Conservation (phyloP, 2,888 invertebrate species). For the Ennomos fuscantarius region DNA sequence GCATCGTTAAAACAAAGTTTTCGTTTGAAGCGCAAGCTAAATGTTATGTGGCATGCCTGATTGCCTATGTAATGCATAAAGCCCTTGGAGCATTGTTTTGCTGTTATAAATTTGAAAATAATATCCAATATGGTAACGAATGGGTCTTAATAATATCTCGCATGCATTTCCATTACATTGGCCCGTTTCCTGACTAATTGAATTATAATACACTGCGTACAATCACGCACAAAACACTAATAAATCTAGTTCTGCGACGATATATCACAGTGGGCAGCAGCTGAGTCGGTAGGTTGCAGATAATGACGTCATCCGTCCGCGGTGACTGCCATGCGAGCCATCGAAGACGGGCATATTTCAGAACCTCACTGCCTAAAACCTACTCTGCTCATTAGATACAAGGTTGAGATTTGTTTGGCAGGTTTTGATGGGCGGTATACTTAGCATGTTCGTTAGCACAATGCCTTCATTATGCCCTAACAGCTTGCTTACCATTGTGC, state of each 20-base stretch:
- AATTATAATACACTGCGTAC: conserved; percentile 48
- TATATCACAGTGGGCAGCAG: conserved; percentile 65
- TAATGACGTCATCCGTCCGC: conserved; percentile 70
- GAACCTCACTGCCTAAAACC: conserved; percentile 16
- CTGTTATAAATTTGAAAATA: conserved; percentile 12
- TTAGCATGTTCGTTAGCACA: conserved; percentile 51
- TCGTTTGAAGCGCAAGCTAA: too few relatives aligned
- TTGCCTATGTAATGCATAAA: neutral
- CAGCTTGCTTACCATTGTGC: conserved; percentile 77
- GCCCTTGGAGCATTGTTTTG: conserved; percentile 1
- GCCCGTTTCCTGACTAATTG: conserved; percentile 41
- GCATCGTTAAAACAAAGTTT: conserved; percentile 1
- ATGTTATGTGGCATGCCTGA: too few relatives aligned
- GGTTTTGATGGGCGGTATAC: conserved; percentile 23
- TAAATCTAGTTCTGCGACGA: conserved; percentile 65
- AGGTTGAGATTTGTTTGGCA: conserved; percentile 25
- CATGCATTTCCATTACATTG: conserved; percentile 27
- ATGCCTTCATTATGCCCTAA: conserved; percentile 76
- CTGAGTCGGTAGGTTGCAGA: conserved; percentile 68
- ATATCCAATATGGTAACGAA: conserved; percentile 12
- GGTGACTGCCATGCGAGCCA: conserved; percentile 47
- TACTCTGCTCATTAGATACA: conserved; percentile 17
- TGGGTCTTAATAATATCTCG: conserved; percentile 8
- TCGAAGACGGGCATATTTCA: conserved; percentile 40
- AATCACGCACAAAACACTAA: conserved; percentile 61